Base-by-base conservation (phyloP, 2,113 vertebrate species). In the Gobio gobio region DNA sequence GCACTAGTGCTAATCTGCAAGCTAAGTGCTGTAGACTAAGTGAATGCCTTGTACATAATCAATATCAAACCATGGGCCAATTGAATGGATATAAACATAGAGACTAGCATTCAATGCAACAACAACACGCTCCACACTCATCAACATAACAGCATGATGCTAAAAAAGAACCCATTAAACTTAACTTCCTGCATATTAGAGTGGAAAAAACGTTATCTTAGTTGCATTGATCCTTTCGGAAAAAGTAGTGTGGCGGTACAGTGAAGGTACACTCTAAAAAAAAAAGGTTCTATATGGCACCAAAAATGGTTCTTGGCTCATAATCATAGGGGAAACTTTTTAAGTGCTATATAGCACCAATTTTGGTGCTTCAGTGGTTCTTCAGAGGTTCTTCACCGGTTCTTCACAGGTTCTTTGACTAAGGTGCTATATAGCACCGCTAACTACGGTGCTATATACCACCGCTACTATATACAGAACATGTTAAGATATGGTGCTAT, bases 1-100 rank as follows among this genome's bases (percentile, higher is more conserved):
- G 70, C 81, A 75, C 73, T 83, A 51, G 51, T 24, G 61, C 72
- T 85, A 82, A 87, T 82, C 81, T 59, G 16, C 16, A 51, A 49
- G 47, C 43, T 75, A 47, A 49, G 40, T 26, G 58, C 61, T 58
- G 64, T 36, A 85, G 77, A 29, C 64, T 68, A 80, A 51, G 61
- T 66, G 24, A 66, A 68, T 51, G 24, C 45, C 16, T 33, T 81
- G 68, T 64, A 20, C 40, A 47, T 64, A 64, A 64, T 80, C 77
- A 80, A 64, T 45, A 64, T 10, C 45, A 54, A 68, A 51, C 16
- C 2, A 10, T 33, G 45, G 63, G 79, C 10, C 61, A 68, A 33
- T 49, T 51, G 36, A 81, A 51, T 68, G 18, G 24, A 51, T 68
- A 22, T 47, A 47, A 58, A 77, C 43, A 66, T 18, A 33, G n/a